phyloP scores from a whole-genome alignment of 1,140 invertebrate genomes.

The Penaeus japonicus region DNA sequence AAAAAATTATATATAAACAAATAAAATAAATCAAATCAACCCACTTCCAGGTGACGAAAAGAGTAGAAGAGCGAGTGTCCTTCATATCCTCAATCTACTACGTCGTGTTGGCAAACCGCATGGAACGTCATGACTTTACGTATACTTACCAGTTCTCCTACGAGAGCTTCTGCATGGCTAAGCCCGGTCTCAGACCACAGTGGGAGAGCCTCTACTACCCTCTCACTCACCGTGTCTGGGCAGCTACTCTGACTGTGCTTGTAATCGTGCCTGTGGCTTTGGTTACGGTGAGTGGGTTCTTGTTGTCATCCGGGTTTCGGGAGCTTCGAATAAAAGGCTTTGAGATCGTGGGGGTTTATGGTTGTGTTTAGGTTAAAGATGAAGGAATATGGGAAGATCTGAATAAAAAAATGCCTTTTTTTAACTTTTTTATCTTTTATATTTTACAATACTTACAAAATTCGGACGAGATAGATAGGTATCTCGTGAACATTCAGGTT shows the following conservation, averaged over 20 bases:
- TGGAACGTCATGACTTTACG: neutral
- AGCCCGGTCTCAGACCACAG: neutral
- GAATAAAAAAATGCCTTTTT: too few relatives aligned
- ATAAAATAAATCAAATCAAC: too few relatives aligned
- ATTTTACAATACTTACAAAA: too few relatives aligned
- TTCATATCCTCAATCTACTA: neutral
- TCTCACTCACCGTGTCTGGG: neutral
- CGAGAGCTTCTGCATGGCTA: neutral
- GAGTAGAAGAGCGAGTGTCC: neutral
- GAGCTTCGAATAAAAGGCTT: too few relatives aligned
- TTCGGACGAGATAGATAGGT: too few relatives aligned
- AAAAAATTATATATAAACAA: too few relatives aligned
- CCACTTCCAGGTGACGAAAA: neutral
- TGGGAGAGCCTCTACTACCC: conserved; percentile 25
- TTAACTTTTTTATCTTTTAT: too few relatives aligned
- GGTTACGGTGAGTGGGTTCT: neutral
- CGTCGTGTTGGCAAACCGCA: neutral
- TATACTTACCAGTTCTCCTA: neutral
- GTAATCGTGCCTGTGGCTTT: neutral
- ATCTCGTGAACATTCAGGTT: neutral
- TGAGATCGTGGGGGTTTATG: too few relatives aligned
- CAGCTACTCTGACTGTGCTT: too few relatives aligned
- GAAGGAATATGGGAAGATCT: too few relatives aligned
- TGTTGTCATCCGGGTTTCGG: too few relatives aligned
- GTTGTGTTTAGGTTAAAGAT: too few relatives aligned